These are phyloP conservation scores for Saccopteryx leptura DNA, from an alignment of 2,113 vertebrate species.

Conservation along the genomic window DNA sequence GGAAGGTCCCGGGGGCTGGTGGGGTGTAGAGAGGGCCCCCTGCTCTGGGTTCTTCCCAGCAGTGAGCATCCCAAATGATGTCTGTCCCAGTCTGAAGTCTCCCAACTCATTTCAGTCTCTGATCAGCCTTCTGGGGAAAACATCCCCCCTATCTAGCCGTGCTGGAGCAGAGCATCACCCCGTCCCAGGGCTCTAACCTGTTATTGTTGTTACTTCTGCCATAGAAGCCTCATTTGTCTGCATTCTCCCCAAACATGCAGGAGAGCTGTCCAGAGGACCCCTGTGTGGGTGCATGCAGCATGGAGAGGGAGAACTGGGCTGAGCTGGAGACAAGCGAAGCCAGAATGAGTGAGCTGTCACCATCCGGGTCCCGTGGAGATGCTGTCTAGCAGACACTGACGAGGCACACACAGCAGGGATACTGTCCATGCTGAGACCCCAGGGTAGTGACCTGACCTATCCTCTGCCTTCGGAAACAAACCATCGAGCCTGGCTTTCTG, in stretches of 20 bases:
- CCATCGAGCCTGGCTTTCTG: rapidly evolving
- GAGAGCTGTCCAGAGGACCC: rapidly evolving
- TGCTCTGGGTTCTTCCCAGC: background rate
- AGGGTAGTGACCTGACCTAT: background rate
- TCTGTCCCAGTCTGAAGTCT: background rate
- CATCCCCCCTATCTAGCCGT: background rate
- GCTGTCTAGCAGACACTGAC: background rate
- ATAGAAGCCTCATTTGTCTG: background rate
- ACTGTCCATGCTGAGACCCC: background rate
- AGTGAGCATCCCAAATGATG: background rate
- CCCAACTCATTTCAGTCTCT: background rate
- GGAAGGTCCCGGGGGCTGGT: background rate
- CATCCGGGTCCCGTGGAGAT: rapidly evolving
- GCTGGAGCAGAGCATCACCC: background rate
- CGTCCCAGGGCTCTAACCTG: rapidly evolving
- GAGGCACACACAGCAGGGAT: too few species aligned
- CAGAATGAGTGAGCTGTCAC: background rate
- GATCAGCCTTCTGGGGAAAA: background rate
- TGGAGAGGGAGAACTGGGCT: too few species aligned
- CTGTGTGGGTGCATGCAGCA: rapidly evolving
- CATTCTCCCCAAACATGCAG: background rate
- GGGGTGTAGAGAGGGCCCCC: background rate
- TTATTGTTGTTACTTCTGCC: background rate
- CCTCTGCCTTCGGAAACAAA: rapidly evolving
- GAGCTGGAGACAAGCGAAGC: rapidly evolving